Percentiles rank a stretch among this genome's conserved stretches.
These are phyloP conservation scores for Peromyscus maniculatus DNA, from an alignment of 2,113 vertebrate genomes.

Conservation along the genomic window DNA sequence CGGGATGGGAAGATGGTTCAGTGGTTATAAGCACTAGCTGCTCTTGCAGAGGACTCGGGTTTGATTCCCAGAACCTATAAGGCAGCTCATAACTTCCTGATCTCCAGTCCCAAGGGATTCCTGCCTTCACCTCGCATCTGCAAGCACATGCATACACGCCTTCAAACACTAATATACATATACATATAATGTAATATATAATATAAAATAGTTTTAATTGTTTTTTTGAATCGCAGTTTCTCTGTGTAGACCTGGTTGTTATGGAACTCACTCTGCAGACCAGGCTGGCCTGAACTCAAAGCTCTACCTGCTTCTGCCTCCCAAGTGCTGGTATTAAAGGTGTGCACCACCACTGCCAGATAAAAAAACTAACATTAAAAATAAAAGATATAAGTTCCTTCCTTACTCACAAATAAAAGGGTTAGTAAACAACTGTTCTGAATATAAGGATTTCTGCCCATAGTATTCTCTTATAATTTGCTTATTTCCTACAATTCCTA, in stretches of 20 bases:
- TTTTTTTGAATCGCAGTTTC: background rate
- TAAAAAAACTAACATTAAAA: background rate
- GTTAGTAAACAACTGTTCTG: background rate
- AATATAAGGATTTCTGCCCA: background rate
- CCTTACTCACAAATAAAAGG: background rate
- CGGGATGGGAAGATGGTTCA: background rate
- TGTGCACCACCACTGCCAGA: background rate
- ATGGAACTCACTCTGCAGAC: background rate
- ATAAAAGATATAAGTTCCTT: background rate
- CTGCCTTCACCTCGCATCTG: background rate
- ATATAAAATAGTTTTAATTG: background rate
- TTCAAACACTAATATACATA: background rate
- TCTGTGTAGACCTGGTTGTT: background rate
- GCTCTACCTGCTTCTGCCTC: background rate
- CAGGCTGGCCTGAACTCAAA: background rate
- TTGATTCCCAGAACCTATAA: background rate
- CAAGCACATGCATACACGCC: background rate
- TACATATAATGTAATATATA: too few species aligned
- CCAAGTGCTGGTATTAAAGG: background rate
- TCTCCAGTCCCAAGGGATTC: background rate
- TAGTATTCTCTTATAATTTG: background rate
- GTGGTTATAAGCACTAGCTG: background rate
- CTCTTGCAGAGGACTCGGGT: background rate
- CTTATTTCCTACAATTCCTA: background rate
- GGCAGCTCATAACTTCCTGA: background rate